Evolutionary conservation across 1,140 invertebrate genomes (phyloP), one percentile per base, ranked within the genome.

Genomic region (Listronotus bonariensis): DNA sequence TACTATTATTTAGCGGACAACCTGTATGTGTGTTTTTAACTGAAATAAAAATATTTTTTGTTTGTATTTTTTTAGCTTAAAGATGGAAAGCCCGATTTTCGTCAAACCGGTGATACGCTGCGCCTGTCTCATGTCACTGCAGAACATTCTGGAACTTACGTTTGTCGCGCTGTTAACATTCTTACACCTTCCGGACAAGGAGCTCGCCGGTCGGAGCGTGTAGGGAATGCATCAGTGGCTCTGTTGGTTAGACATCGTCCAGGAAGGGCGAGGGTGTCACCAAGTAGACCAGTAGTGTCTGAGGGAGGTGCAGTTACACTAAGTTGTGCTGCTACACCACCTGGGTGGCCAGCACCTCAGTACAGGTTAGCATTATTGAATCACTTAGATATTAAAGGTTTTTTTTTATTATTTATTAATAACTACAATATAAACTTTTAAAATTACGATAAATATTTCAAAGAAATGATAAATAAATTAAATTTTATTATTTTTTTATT

Each of bases 191-290:
- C 83, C 32, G 85, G 83, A 14, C 67, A 80, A 58, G 72, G 77
- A 17, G 83, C 85, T n/a, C 84, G 88, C 41, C 78, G 85, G 1
- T 84, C 83, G 31, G 87, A 93, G 80, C 82, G 87, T 70, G 79
- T 88, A 40, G 85, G 91, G 56, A 87, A 89, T 74, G 85, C 92
- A 0, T 88, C 88, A 0, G 86, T 95, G 0, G 88, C 88, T 0
- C 84, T 97, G 0, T 80, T 92, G 0, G 90, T 97, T 3, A 81
- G 92, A n/a, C 93, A 97, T 79, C 89, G 90, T 69, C 95, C 93
- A 0, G 95, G 93, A 0, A 85, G 88, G 53, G 90, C 92, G 0
- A 83, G 86, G 57, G 93, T 97, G 31, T 89, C 88, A 0, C 93
- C 93, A 0, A 88, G 90, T 62, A 85, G 89, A 18, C 93, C 93